These are phyloP conservation scores for Aplodontia rufa DNA, from an alignment of 2,113 vertebrate species.

Conservation along the genomic window DNA sequence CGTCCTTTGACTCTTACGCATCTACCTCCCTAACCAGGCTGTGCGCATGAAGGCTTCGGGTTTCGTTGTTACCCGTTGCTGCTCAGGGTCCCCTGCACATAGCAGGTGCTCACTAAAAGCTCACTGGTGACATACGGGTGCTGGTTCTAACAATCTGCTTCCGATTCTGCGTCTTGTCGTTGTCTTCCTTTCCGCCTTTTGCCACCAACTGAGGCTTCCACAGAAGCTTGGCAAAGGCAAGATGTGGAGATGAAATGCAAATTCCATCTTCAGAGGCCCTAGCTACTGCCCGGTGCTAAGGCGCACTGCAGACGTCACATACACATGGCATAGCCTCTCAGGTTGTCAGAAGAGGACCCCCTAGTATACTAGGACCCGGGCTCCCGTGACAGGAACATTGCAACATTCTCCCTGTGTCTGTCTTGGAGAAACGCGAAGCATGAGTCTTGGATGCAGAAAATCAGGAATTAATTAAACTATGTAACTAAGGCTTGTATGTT, in stretches of 20 bases:
- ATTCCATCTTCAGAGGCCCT: background rate
- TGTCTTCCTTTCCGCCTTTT: background rate
- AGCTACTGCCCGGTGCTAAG: background rate
- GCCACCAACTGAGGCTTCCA: background rate
- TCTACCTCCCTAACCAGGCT: too few species aligned
- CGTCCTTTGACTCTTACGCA: background rate
- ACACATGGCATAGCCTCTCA: background rate
- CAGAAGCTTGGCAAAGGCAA: background rate
- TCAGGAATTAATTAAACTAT: conserved; percentile 14
- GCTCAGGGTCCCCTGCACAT: background rate
- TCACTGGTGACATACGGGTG: fast-evolving
- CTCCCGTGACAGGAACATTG: background rate
- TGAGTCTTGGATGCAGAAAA: background rate
- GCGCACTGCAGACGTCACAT: fast-evolving
- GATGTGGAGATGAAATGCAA: fast-evolving
- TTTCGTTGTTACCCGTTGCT: background rate
- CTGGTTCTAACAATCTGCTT: background rate
- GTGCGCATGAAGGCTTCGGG: fast-evolving
- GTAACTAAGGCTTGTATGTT: background rate
- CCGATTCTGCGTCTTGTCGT: background rate
- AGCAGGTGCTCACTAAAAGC: background rate
- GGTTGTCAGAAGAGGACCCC: background rate
- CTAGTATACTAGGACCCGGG: background rate
- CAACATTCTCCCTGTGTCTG: background rate
- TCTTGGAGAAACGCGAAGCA: background rate